Conservation (phyloP, 2,888 invertebrate species). For the Latrodectus elegans region DNA sequence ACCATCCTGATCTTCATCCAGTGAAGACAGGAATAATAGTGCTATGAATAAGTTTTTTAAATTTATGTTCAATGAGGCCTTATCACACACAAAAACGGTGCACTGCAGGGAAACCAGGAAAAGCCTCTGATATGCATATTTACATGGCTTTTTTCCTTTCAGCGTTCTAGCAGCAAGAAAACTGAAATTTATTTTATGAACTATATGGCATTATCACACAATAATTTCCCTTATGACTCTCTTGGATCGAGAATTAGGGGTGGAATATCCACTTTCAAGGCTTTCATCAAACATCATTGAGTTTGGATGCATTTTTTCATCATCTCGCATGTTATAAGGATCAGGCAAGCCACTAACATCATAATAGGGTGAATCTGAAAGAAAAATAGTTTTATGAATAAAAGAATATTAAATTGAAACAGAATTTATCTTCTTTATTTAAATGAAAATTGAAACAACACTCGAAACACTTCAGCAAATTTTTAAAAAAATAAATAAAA, state of each 20-base stretch:
- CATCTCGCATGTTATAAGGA: conserved; percentile 85
- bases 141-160: conserved; percentile 18
- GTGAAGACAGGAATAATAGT: not conserved
- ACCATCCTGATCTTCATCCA: not conserved
- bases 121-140: conserved; percentile 23
- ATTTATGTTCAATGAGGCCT: conserved; percentile 10
- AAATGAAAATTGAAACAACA: no score
- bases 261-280: conserved; percentile 93
- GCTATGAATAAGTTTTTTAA: not conserved
- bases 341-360: conserved; percentile 94
- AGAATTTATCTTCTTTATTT: no score
- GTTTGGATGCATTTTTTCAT: conserved; percentile 89
- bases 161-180: conserved; percentile 31
- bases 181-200: not conserved
- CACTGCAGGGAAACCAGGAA: conserved; percentile 26
- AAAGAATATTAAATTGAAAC: no score
- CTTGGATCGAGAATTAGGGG: conserved; percentile 92
- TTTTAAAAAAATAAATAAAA: no score
- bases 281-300: conserved; percentile 94
- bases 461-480: no score
- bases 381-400: not conserved
- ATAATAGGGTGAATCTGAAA: conserved; percentile 90
- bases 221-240: conserved; percentile 96
- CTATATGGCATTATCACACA: conserved; percentile 77
- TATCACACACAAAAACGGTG: conserved; percentile 40